Conservation (phyloP, 1,140 invertebrate genomes). For the Procambarus virginalis region DNA sequence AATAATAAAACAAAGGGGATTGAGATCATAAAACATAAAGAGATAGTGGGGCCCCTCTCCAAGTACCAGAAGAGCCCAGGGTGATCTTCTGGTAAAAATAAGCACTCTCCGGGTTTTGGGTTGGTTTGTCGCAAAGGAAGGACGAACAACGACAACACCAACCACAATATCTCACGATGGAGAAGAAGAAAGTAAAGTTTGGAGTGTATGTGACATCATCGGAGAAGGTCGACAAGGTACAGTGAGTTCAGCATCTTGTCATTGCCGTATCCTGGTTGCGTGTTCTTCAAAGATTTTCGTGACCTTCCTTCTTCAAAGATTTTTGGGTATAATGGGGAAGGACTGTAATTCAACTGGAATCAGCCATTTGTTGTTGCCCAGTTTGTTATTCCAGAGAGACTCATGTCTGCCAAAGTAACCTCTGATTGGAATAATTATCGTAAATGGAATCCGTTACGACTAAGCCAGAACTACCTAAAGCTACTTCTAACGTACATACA, state of each 20-base stretch:
- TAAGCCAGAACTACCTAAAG: constrained; percentile 89
- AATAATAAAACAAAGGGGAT: too few species aligned
- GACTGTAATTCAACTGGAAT: constrained; percentile 85
- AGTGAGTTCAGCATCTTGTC: constrained; percentile 84
- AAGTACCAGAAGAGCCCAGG: too few species aligned
- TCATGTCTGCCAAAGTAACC: constrained; percentile 78
- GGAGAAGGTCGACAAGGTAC: constrained; percentile 90
- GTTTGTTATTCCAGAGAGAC: constrained; percentile 82
- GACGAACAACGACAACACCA: too few species aligned
- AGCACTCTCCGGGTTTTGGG: too few species aligned
- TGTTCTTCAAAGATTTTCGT: constrained; percentile 85
- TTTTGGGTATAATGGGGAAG: constrained; percentile 81
- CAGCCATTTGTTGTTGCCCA: constrained; percentile 84
- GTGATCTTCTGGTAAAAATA: too few species aligned
- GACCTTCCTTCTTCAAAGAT: constrained; percentile 72
- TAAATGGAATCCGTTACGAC: constrained; percentile 82
- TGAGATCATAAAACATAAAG: too few species aligned
- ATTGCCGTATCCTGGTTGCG: constrained; percentile 89
- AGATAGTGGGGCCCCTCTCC: too few species aligned
- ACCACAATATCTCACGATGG: constrained; percentile 82
- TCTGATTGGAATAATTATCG: constrained; percentile 84
- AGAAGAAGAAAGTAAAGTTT: constrained; percentile 91
- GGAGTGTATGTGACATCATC: constrained; percentile 88
- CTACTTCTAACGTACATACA: constrained; percentile 83
- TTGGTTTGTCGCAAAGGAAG: too few species aligned